Base-by-base conservation (phyloP, 2,113 vertebrate species). In the Muntiacus muntjak region DNA sequence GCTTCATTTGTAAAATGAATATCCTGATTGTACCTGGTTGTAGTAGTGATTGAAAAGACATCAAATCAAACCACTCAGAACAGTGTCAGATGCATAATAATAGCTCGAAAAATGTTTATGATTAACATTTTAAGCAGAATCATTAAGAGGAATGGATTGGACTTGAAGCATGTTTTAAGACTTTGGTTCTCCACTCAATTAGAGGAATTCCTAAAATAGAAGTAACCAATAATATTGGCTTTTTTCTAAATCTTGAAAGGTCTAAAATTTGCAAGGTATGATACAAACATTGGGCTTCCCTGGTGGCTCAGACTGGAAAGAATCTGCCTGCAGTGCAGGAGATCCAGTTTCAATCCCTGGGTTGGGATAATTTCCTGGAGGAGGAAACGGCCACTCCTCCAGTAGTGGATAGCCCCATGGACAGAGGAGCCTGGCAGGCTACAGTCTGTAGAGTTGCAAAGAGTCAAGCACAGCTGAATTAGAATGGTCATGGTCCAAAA, bases 311-410 rank as follows among this genome's bases (percentile, higher is more conserved):
- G 1, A 76, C 23, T 43, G 40, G 26, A 15, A 76, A 43, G 12
- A 76, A 43, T 76, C 13, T 26, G 23, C 23, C 40, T 43, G 71
- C 23, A 43, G 43, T 26, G 23, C 36, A 25, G 36, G 23, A 43
- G 23, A 26, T 13, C 6, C 40, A 76, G 23, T 3, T 43, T 76
- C 0, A 0, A 7, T 43, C 71, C 40, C 21, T 26, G 12, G 12
- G 71, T 14, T 26, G 23, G 23, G 71, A 76, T 43, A 23, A 26
- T 43, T 74, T 43, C 23, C 40, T 76, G 12, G 71, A 76, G 71
- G 3, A 26, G 23, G 71, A 76, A 76, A 76, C 26, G 40, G 7
- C 11, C 25, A 25, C 21, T 43, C 23, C 1, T 26, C 23, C 36
- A 76, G 21, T 76, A 76, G 26, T 76, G 23, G 40, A 26, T 25